Percentiles rank a stretch among this genome's conserved stretches.
Evolutionary conservation across 2,888 invertebrate species (phyloP).

Genomic region (Lasioglossum malachurum): DNA sequence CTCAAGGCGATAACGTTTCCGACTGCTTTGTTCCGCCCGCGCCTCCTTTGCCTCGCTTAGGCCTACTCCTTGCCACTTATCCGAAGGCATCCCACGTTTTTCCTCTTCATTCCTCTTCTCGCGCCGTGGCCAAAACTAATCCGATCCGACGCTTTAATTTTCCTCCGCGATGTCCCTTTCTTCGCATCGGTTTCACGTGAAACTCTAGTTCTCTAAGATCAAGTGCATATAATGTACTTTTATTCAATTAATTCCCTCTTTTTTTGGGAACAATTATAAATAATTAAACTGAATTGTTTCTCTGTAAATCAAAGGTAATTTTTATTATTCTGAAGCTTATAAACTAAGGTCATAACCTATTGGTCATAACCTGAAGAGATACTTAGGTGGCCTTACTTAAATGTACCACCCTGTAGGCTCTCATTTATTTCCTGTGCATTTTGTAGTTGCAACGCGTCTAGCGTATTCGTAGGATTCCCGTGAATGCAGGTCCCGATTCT

Average conservation of each 20-base stretch:
- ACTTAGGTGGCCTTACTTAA: too few relatives aligned
- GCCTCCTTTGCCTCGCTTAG: conserved; percentile 36
- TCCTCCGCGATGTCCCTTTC: background rate
- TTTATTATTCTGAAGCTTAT: too few relatives aligned
- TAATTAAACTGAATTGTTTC: too few relatives aligned
- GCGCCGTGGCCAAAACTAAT: background rate
- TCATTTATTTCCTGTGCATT: background rate
- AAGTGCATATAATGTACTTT: too few relatives aligned
- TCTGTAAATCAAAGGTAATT: too few relatives aligned
- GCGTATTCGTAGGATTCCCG: background rate
- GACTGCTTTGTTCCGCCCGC: conserved; percentile 59
- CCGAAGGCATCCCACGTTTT: conserved; percentile 34
- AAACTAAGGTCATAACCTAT: too few relatives aligned
- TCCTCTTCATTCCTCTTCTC: background rate
- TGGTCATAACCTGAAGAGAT: too few relatives aligned
- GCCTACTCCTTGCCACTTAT: conserved; percentile 61
- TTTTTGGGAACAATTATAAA: too few relatives aligned
- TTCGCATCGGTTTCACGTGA: too few relatives aligned
- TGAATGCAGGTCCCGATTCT: background rate
- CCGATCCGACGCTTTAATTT: background rate
- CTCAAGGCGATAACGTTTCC: conserved; percentile 68
- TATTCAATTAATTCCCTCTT: too few relatives aligned
- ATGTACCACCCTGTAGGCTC: too few relatives aligned
- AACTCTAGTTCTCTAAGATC: too few relatives aligned
- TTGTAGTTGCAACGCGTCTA: background rate